A percentile compares a stretch with the other conserved stretches of the same genome.
Evolutionary conservation across 2,888 invertebrate species (phyloP).

Genomic region (Mythimna pallens): DNA sequence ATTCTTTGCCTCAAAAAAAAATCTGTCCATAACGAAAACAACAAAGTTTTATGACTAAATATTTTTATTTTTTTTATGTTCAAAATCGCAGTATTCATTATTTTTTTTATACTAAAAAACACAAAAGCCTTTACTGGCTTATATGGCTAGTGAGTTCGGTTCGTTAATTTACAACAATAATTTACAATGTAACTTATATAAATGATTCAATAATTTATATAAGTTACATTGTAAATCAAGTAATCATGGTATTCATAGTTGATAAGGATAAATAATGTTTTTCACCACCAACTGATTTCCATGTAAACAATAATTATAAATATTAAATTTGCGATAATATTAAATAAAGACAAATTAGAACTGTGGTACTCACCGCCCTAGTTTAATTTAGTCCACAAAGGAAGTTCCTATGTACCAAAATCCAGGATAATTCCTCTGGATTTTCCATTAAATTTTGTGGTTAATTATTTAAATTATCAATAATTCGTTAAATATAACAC

Average conservation of each 20-base stretch:
- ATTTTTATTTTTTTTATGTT: no score
- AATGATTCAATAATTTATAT: no score
- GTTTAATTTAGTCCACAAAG: background rate
- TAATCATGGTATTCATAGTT: background rate
- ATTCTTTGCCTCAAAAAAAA: no score
- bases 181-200: no score
- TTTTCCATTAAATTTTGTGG: background rate
- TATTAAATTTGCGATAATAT: no score
- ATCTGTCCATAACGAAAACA: no score
- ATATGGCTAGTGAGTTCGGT: no score
- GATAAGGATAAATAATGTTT: conserved; percentile 3
- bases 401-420: background rate
- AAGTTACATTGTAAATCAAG: background rate
- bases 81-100: no score
- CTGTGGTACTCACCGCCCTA: background rate
- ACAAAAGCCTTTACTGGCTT: no score
- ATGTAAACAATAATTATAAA: background rate
- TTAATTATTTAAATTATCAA: background rate
- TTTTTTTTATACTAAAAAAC: no score
- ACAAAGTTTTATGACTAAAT: no score
- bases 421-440: background rate
- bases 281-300: background rate
- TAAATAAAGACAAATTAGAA: background rate
- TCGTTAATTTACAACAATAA: no score
- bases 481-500: background rate